Evolutionary conservation across 2,797 vertebrate genomes (phyloP).

Genomic region (Alauda arvensis): DNA sequence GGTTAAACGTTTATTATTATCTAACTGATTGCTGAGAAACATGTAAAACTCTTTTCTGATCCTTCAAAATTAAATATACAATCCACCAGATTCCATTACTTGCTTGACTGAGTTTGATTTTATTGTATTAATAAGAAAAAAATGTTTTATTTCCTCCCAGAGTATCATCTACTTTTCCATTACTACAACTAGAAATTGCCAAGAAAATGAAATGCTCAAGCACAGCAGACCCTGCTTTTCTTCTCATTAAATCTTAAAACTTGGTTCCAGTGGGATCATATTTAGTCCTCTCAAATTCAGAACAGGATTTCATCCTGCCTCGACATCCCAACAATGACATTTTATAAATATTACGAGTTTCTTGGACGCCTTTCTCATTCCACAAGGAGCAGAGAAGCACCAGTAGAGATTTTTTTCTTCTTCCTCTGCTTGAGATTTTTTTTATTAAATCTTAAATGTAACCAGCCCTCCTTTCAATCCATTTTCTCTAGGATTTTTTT

Average conservation of each 20-base stretch:
- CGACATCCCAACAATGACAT: background rate
- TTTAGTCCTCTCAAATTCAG: background rate
- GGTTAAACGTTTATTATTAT: background rate
- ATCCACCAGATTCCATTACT: background rate
- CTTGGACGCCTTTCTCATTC: background rate
- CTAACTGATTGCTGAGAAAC: background rate
- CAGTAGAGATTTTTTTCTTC: background rate
- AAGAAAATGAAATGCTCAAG: slow-evolving; percentile 17
- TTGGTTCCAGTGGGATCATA: background rate
- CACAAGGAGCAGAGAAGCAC: background rate
- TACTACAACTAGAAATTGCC: background rate
- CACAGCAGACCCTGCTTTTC: background rate
- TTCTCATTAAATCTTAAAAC: background rate
- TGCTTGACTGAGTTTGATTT: background rate
- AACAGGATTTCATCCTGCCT: background rate
- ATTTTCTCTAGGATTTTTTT: background rate
- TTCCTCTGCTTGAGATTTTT: background rate
- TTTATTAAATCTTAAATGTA: background rate
- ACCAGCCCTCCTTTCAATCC: background rate
- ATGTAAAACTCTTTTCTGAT: background rate
- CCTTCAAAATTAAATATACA: background rate
- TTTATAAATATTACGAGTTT: background rate
- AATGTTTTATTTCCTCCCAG: background rate
- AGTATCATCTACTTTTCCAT: slow-evolving; percentile 20
- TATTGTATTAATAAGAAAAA: background rate